Base-by-base conservation (phyloP, 1,140 invertebrate genomes). In the Musca domestica region DNA sequence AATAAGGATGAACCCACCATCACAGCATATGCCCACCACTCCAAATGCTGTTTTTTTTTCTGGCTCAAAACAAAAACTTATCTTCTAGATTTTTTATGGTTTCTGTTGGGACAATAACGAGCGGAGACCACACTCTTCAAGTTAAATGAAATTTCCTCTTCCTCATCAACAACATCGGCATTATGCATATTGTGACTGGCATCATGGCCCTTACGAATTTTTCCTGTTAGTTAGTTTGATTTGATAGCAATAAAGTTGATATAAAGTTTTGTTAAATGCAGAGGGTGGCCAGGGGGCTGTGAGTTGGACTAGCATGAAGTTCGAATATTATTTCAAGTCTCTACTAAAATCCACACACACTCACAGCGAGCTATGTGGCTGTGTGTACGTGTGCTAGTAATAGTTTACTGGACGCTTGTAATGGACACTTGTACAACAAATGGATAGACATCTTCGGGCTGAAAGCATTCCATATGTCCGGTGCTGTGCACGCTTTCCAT, bases 101-200 rank as follows among this genome's bases (percentile, higher is more conserved):
- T 41, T 41, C 4, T 41, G 34, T 41, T 41, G 12, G 34, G 34
- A 41, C 34, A 41, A 41, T 41, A 41, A 41, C 34, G 4, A 41
- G 34, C 34, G 10, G 34, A 41, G 34, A 41, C 34, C 34, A 12
- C 34, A 41, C 34, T 41, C 34, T 41, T 41, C 34, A 56, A 56
- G 23, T 56, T 56, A 56, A 56, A 56, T 56, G 23, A 56, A 56
- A 56, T 56, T 56, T 56, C 52, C 52, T 56, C 19, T 56, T 56
- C 2, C n/a, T 14, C 15, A 27, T 56, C 25, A 27, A 27, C 23
- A 5, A 54, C 9, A 54, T 22, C 51, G n/a, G 23, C 23, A 56
- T 56, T 56, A 56, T 56, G 34, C 34, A 41, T 41, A 41, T 41
- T 41, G 34, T 41, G 34, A 41, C 4, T 41, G 34, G 34, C 34